Evolutionary conservation across 2,888 invertebrate species (phyloP).

Genomic region (Eubasilissa splendida): DNA sequence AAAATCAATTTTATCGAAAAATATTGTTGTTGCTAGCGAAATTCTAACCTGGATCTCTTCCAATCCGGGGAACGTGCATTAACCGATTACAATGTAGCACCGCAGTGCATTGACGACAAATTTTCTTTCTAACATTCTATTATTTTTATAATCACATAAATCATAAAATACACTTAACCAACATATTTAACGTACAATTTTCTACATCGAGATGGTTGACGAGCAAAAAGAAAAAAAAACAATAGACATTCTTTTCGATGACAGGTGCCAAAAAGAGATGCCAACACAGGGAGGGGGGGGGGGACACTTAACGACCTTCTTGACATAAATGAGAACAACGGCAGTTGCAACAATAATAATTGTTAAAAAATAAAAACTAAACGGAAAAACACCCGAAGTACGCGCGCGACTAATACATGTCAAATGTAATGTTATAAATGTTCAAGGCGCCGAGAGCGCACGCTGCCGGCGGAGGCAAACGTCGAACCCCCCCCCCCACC

Average conservation of each 20-base stretch:
- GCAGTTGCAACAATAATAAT: not conserved
- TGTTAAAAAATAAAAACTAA: not conserved
- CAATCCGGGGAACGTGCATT: too few relatives aligned
- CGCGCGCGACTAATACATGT: constrained; percentile 14
- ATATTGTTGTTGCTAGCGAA: too few relatives aligned
- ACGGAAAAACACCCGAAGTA: not conserved
- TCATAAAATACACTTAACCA: too few relatives aligned
- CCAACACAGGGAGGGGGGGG: not conserved
- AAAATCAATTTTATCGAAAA: too few relatives aligned
- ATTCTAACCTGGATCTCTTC: too few relatives aligned
- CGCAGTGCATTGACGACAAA: too few relatives aligned
- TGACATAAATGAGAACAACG: not conserved
- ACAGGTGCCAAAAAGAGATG: constrained; percentile 15
- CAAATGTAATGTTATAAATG: constrained; percentile 6
- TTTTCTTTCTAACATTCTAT: too few relatives aligned
- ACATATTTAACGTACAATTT: too few relatives aligned
- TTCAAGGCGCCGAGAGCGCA: constrained; percentile 16
- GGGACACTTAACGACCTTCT: constrained; percentile 2
- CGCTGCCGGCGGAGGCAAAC: constrained; percentile 7
- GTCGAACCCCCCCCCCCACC: constrained; percentile 42
- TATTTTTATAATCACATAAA: too few relatives aligned
- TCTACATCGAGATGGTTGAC: too few relatives aligned
- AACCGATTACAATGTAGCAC: too few relatives aligned
- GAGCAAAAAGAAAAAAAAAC: not conserved
- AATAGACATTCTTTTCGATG: constrained; percentile 4